Base-by-base conservation (phyloP, 2,888 invertebrate genomes). In the Pyralis farinalis region DNA sequence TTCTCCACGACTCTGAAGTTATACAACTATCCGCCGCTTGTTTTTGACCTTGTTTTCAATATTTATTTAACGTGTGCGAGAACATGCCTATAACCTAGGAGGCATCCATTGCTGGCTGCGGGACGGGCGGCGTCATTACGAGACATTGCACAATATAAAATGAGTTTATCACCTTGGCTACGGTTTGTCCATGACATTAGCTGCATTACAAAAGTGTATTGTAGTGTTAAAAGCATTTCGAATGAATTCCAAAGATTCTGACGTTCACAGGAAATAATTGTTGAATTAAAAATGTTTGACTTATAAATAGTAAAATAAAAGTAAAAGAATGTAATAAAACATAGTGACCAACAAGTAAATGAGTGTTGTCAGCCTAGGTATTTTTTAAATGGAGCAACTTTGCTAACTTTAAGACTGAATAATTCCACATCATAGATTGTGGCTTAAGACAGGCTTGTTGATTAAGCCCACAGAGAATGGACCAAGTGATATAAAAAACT, bases 11-110 rank as follows among this genome's bases (percentile, higher is more conserved):
- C n/a, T n/a, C n/a, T n/a, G n/a, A n/a, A n/a, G n/a, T n/a, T n/a
- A n/a, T 16, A 16, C 16, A 4, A 4, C 4, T 2, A 2, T 16
- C 16, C 16, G 4, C 4, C 16, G 16, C 4, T 16, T 3, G 4
- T 16, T 4, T 4, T 16, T 16, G n/a, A n/a, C n/a, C 16, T 2
- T 16, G 16, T 16, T 16, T 16, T n/a, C n/a, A 16, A n/a, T n/a
- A n/a, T n/a, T 16, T 16, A 16, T 16, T 16, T 16, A 32, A 36
- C 27, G 32, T 41, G 31, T 20, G 38, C 37, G 20, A 42, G 16
- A 3, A 30, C 47, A 47, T 58, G 63, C 63, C 66, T 71, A 71
- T 63, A 62, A 67, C 55, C 72, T 63, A 70, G 64, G 66, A 56
- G 70, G 70, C 64, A 63, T 61, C 59, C 59, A 54, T 61, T 42